Base-by-base conservation (phyloP, 2,888 invertebrate genomes). In the Drosophila neonasuta region DNA sequence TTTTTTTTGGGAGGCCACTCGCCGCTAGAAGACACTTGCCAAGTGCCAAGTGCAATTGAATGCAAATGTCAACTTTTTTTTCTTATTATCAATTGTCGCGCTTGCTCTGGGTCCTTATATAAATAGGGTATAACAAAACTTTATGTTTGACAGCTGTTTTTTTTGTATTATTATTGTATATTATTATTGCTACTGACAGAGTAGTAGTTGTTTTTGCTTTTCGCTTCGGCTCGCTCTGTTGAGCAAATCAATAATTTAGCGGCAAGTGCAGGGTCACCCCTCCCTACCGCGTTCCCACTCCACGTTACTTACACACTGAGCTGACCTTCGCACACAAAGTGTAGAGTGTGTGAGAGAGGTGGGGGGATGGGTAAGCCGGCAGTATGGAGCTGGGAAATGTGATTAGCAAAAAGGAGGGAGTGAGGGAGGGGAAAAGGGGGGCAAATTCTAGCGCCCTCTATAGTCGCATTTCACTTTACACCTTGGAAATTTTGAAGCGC, bases 201-300 rank as follows among this genome's bases (percentile, higher is more conserved):
- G 44, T 8, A 48, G 17, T 20, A 50, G 34, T 39, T 49, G 45
- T 48, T 63, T 48, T 41, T 30, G 32, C 24, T 51, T 17, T 44
- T 15, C 24, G 24, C 24, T 10, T 36, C 39, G 52, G 49, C 51
- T 32, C 41, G 46, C 60, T 78, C 20, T 41, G 41, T 52, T 50
- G 55, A 59, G 77, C 73, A 86, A 79, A 80, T 80, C 80, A 80
- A 80, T 80, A 80, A 74, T 69, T 78, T 44, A 64, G 75, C 69
- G 75, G 46, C 71, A 82, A 68, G 55, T 77, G 60, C 86, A 64
- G 63, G 71, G 80, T 67, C 68, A 66, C 68, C 59, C 17, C 24
- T 13, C n/a, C 41, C 41, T 9, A 24, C 3, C n/a, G 11, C 10
- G 9, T 9, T 36, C 36, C 6, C 24, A 24, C 24, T n/a, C 11